Conservation (phyloP, 2,113 vertebrate species). For the Tachuris rubrigastra region DNA sequence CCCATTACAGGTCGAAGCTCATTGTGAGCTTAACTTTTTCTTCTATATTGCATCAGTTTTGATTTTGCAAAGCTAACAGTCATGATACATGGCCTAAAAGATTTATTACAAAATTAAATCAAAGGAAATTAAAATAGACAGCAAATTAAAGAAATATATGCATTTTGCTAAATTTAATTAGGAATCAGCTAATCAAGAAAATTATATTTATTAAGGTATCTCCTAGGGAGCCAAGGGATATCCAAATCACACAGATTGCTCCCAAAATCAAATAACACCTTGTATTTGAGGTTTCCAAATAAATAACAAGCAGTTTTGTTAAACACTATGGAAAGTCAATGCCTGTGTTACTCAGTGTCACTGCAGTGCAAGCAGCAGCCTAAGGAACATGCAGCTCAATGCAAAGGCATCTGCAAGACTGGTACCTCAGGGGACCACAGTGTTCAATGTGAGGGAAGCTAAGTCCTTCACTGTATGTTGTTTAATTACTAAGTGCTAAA, state of each 20-base stretch:
- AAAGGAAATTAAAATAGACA: background rate
- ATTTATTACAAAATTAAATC: background rate
- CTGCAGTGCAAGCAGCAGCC: background rate
- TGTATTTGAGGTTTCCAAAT: background rate
- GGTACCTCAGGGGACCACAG: background rate
- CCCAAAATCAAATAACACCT: background rate
- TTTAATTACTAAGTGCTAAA: background rate
- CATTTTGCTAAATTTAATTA: background rate
- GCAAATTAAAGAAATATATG: background rate
- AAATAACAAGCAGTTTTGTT: background rate
- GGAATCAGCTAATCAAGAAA: background rate
- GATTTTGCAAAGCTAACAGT: background rate
- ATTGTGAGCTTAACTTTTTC: background rate
- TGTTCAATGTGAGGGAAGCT: background rate
- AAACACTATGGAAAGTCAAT: background rate
- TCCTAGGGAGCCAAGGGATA: background rate
- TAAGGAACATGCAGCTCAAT: rapidly evolving
- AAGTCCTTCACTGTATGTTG: background rate
- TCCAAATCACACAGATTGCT: background rate
- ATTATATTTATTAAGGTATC: background rate
- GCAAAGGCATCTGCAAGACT: background rate
- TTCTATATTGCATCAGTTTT: background rate
- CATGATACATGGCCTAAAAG: background rate
- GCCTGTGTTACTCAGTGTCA: background rate
- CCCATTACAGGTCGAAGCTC: background rate